Evolutionary conservation across 2,888 invertebrate species (phyloP).

Genomic region (Cordylochernes scorpioides): DNA sequence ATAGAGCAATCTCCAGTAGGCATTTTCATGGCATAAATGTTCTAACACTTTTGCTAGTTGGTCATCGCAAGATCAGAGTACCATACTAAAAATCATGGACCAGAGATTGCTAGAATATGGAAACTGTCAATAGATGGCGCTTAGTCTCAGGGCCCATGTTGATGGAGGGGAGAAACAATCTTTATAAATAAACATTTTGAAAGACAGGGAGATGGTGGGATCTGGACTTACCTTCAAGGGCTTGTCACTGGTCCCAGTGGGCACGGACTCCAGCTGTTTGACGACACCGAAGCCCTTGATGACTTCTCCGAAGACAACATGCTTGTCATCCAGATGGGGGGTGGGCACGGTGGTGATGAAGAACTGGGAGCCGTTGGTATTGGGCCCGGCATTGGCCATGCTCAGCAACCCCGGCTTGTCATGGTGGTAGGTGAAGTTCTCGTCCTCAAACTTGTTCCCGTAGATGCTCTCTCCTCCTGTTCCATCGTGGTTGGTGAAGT

Average conservation of each 20-base stretch:
- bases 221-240: constrained; percentile 11
- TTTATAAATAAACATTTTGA: too few relatives aligned
- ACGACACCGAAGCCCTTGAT: constrained; percentile 19
- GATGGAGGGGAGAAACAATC: too few relatives aligned
- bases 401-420: constrained; percentile 19
- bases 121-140: too few relatives aligned
- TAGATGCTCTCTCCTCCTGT: constrained; percentile 15
- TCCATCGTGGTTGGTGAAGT: constrained; percentile 13
- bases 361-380: constrained; percentile 22
- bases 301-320: constrained; percentile 21
- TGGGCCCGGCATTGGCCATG: constrained; percentile 22
- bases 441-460: constrained; percentile 20
- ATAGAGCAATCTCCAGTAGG: too few relatives aligned
- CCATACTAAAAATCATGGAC: too few relatives aligned
- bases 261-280: constrained; percentile 7
- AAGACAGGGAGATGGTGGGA: too few relatives aligned
- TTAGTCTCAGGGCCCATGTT: too few relatives aligned
- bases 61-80: too few relatives aligned
- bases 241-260: constrained; percentile 7
- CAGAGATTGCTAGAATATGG: too few relatives aligned
- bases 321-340: constrained; percentile 19
- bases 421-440: constrained; percentile 20
- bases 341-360: constrained; percentile 20
- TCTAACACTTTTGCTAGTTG: too few relatives aligned
- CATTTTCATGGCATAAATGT: too few relatives aligned